phyloP scores from a whole-genome alignment of 2,797 vertebrate genomes.

The Microctenopoma lineatum region DNA sequence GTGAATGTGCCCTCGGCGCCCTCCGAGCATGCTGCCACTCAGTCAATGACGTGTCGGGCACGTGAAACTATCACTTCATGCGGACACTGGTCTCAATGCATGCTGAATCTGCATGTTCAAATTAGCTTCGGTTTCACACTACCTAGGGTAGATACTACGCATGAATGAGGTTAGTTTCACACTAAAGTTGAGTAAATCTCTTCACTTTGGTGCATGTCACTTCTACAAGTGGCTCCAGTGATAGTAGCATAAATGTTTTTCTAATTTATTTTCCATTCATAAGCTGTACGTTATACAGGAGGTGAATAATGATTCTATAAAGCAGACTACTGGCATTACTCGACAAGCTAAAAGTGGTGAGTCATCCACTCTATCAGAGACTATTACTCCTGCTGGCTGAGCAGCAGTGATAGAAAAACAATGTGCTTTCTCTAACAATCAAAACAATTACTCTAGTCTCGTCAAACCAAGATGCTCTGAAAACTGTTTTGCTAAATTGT shows the following conservation, averaged over 20 bases:
- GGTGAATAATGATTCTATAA: not conserved
- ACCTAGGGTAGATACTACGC: not conserved
- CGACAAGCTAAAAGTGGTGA: constrained; percentile 2
- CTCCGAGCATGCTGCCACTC: constrained; percentile 24
- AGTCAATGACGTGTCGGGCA: constrained; percentile 33
- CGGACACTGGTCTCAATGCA: constrained; percentile 22
- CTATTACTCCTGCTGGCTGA: constrained; percentile 2
- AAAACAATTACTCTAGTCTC: not conserved
- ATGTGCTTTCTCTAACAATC: not conserved
- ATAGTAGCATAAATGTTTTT: not conserved
- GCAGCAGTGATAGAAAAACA: not conserved
- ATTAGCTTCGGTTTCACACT: not conserved
- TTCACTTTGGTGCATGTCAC: constrained; percentile 6
- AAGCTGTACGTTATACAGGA: not conserved
- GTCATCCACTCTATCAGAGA: constrained; percentile 7
- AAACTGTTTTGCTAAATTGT: not conserved
- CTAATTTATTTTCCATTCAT: not conserved
- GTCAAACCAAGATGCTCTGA: not conserved
- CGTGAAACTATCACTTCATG: constrained; percentile 18
- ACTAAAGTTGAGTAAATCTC: not conserved
- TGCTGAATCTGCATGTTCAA: constrained; percentile 34
- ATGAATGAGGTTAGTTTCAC: not conserved
- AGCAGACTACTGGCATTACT: not conserved
- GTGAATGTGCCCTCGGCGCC: not conserved
- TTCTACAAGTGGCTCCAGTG: not conserved